These are phyloP conservation scores for Junco hyemalis DNA, from an alignment of 2,113 vertebrate genomes.

Conservation along the genomic window DNA sequence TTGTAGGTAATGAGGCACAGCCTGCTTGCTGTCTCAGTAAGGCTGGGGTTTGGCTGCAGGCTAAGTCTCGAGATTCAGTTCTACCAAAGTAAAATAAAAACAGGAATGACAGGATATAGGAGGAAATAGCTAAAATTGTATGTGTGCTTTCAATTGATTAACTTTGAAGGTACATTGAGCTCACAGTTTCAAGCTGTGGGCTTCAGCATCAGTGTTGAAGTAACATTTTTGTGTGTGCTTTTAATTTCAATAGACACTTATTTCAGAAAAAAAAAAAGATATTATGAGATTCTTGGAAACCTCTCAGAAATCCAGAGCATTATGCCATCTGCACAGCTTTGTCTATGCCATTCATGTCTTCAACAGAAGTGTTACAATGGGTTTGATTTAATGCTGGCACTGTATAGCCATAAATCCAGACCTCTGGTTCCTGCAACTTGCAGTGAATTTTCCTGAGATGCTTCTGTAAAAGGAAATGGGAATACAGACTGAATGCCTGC, in stretches of 20 bases:
- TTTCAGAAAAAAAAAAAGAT: neutral
- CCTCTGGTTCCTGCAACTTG: neutral
- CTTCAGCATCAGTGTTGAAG: neutral
- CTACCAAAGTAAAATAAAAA: neutral
- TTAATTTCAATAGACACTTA: neutral
- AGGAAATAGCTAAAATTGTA: neutral
- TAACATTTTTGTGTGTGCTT: neutral
- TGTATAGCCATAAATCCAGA: neutral
- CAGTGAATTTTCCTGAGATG: constrained; percentile 4
- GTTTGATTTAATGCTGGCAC: constrained; percentile 29
- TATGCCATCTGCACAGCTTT: neutral
- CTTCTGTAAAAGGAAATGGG: neutral
- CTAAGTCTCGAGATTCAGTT: neutral
- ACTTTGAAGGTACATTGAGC: neutral
- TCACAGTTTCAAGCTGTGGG: neutral
- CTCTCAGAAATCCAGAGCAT: neutral
- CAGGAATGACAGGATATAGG: neutral
- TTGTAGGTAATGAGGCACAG: neutral
- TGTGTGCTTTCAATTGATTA: neutral
- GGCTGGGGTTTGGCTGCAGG: neutral
- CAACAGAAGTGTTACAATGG: neutral
- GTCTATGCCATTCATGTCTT: neutral
- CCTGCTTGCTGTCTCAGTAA: neutral
- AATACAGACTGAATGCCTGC: neutral
- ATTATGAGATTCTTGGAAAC: neutral